These are phyloP conservation scores for Pangasius krempfi DNA, from an alignment of 2,797 vertebrate genomes.

Conservation along the genomic window DNA sequence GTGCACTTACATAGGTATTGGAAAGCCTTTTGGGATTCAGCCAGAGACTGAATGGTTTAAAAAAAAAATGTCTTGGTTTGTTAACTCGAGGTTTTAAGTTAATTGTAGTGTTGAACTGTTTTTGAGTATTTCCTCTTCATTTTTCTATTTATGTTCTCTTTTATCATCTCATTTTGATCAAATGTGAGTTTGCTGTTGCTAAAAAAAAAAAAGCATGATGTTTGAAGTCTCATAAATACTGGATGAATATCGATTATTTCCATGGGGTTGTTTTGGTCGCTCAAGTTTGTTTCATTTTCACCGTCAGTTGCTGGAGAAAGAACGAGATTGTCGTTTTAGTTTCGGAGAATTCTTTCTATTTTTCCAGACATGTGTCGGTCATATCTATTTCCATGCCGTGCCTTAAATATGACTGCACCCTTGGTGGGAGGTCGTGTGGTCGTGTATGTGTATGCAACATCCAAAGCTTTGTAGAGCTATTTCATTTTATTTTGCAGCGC, in stretches of 20 bases:
- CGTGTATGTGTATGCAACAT: conserved; percentile 42
- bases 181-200: conserved; percentile 22
- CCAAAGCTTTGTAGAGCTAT: conserved; percentile 42
- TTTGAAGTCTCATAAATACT: conserved; percentile 26
- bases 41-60: background rate
- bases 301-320: conserved; percentile 11
- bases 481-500: background rate
- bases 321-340: background rate
- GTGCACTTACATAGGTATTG: background rate
- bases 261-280: conserved; percentile 25
- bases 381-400: conserved; percentile 50
- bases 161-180: conserved; percentile 32
- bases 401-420: conserved; percentile 48
- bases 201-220: conserved; percentile 40
- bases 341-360: background rate
- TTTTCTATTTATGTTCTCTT: conserved; percentile 34
- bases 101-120: conserved; percentile 21
- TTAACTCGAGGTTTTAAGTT: conserved; percentile 39
- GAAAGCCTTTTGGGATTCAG: conserved; percentile 1
- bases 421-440: background rate
- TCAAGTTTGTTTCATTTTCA: conserved; percentile 18
- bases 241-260: conserved; percentile 32
- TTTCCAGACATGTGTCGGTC: conserved; percentile 42
- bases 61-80: conserved; percentile 6
- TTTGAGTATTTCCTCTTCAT: conserved; percentile 6